phyloP scores from a whole-genome alignment of 2,797 vertebrate genomes.

The Myotis pilosus region DNA sequence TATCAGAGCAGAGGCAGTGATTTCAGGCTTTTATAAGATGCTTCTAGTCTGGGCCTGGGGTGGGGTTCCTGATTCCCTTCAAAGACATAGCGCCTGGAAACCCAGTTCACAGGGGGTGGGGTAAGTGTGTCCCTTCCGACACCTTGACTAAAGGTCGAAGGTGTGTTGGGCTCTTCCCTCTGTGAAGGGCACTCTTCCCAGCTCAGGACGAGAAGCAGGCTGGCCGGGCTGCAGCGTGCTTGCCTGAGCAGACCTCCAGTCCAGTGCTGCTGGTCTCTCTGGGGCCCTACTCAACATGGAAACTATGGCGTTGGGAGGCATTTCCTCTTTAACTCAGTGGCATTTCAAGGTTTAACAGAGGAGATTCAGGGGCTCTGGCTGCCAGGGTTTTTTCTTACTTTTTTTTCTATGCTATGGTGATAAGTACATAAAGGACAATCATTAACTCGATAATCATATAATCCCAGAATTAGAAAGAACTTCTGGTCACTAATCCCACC shows the following conservation, averaged over 20 bases:
- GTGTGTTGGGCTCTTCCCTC: neutral
- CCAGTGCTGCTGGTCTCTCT: neutral
- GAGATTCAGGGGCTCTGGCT: neutral
- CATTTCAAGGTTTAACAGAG: conserved; percentile 37
- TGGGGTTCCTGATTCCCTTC: conserved; percentile 5
- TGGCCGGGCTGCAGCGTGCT: neutral
- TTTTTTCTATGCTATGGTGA: neutral
- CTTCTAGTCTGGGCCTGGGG: neutral
- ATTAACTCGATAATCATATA: neutral
- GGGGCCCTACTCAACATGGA: neutral
- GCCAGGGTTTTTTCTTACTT: neutral
- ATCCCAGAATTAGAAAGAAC: conserved; percentile 10
- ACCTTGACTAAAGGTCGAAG: neutral
- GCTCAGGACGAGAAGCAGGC: neutral
- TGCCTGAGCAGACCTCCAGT: neutral
- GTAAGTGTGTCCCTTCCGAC: neutral
- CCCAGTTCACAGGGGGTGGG: neutral
- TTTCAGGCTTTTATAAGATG: neutral
- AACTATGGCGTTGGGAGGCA: neutral
- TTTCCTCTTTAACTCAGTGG: conserved; percentile 22
- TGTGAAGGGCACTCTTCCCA: neutral
- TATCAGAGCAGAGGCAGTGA: neutral
- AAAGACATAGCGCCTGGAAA: neutral
- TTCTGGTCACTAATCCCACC: neutral
- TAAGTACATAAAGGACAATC: conserved; percentile 14